Conservation (phyloP, 2,113 vertebrate species). For the Etia nguti region DNA sequence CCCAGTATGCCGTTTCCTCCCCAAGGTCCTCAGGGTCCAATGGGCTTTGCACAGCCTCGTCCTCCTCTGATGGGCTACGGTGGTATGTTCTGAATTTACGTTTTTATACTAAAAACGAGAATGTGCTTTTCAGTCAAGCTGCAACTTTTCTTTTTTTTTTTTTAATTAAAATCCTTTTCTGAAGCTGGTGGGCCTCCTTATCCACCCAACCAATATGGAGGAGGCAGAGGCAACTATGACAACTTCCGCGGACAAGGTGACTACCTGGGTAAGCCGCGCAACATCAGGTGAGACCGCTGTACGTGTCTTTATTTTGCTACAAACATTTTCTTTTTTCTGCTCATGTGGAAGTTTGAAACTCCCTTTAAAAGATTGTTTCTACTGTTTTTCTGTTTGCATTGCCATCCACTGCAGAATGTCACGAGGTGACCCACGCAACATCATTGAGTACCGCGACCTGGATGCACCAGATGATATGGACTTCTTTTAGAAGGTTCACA, state of each 20-base stretch:
- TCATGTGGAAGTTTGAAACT: not conserved
- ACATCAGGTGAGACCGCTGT: constrained; percentile 77
- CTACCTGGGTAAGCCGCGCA: constrained; percentile 85
- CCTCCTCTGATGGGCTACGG: constrained; percentile 87
- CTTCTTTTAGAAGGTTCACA: constrained; percentile 78
- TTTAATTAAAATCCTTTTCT: not conserved
- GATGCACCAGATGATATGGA: constrained; percentile 90
- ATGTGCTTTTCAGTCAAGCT: not conserved
- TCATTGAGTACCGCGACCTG: constrained; percentile 88
- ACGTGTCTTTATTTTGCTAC: constrained; percentile 15
- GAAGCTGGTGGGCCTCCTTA: constrained; percentile 78
- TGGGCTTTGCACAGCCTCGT: constrained; percentile 86
- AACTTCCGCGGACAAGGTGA: constrained; percentile 86
- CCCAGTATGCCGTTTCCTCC: constrained; percentile 83
- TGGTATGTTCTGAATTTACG: constrained; percentile 54
- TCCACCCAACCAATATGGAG: constrained; percentile 83
- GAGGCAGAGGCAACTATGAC: constrained; percentile 85
- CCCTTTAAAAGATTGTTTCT: not conserved
- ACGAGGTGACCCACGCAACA: constrained; percentile 86
- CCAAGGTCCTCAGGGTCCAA: constrained; percentile 82
- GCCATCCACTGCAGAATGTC: constrained; percentile 75
- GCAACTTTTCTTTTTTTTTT: not conserved
- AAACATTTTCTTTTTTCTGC: not conserved
- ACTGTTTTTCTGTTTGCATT: not conserved
- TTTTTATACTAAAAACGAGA: not conserved